phyloP scores from a whole-genome alignment of 1,140 invertebrate genomes.

The Pseudobourletiella spinata region DNA sequence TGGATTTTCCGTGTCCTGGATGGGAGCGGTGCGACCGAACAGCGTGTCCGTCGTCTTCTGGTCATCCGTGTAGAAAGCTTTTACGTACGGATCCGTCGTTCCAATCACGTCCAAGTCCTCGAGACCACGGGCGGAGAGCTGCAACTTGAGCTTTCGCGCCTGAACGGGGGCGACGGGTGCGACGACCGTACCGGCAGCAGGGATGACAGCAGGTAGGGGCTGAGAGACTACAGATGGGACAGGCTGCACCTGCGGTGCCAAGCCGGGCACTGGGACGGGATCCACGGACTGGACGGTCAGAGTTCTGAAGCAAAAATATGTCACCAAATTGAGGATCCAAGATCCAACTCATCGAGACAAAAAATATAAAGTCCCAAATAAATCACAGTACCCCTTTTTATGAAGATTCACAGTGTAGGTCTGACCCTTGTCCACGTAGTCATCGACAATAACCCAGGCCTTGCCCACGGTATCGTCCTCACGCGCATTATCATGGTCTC shows the following conservation, averaged over 20 bases:
- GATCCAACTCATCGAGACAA: background rate
- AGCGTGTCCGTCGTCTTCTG: conserved; percentile 3
- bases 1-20: conserved; percentile 30
- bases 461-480: conserved; percentile 31
- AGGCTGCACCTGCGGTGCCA: background rate
- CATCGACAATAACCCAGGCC: conserved; percentile 28
- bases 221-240: background rate
- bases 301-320: conserved; percentile 4
- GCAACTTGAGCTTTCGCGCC: conserved; percentile 21
- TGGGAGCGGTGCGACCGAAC: conserved; percentile 14
- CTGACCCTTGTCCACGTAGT: conserved; percentile 31
- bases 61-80: conserved; percentile 23
- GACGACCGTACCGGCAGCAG: background rate
- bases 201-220: background rate
- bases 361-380: background rate
- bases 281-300: conserved; percentile 3
- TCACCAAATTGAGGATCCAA: background rate
- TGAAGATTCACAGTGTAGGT: conserved; percentile 21
- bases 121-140: conserved; percentile 21
- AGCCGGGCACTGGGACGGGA: background rate
- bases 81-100: conserved; percentile 29
- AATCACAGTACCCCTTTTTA: conserved; percentile 24
- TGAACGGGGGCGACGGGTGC: background rate
- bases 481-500: conserved; percentile 27
- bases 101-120: conserved; percentile 24